Base-by-base conservation (phyloP, 2,113 vertebrate genomes). In the Orthonyx spaldingii region DNA sequence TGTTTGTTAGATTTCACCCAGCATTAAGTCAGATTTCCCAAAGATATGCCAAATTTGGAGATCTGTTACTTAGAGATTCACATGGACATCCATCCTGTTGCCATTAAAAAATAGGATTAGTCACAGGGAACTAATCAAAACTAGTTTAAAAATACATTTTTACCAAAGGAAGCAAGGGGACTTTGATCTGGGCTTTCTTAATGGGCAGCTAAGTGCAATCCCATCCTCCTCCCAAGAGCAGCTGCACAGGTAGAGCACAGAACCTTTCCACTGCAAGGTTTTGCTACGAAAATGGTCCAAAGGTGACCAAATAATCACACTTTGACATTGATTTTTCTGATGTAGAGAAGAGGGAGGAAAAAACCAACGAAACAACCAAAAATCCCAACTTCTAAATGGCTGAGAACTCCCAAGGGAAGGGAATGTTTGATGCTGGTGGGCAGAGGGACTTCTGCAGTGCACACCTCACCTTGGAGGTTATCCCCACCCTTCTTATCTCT, bases 31-130 rank as follows among this genome's bases (percentile, higher is more conserved):
- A 87, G 30, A 69, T 66, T 88, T 88, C 57, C 57, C 50, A 87
- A 91, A 56, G 32, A 71, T 7, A 79, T 18, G 23, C 46, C 57
- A 50, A 65, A 71, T 71, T 37, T 22, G 9, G 66, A 84, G 44
- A 84, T n/a, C 61, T 76, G 61, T 61, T 84, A 68, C 84, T 66
- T n/a, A 69, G 49, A 79, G 63, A 81, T 63, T 46, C 72, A 63
- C 11, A 30, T 82, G 77, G 92, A 81, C 81, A 63, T 59, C 42
- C 30, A 87, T n/a, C 39, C 80, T 69, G 72, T 32, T 94, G 80
- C 91, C 89, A 84, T 77, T 80, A 84, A 94, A 52, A 83, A 84
- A 84, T 4, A 57, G 49, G n/a, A 80, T 89, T 90, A 93, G 90
- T 93, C 77, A 76, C n/a, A 86, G n/a, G 71, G 49, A 88, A 61